These are phyloP conservation scores for Zaprionus lineosus DNA, from an alignment of 2,888 invertebrate species.

Conservation along the genomic window DNA sequence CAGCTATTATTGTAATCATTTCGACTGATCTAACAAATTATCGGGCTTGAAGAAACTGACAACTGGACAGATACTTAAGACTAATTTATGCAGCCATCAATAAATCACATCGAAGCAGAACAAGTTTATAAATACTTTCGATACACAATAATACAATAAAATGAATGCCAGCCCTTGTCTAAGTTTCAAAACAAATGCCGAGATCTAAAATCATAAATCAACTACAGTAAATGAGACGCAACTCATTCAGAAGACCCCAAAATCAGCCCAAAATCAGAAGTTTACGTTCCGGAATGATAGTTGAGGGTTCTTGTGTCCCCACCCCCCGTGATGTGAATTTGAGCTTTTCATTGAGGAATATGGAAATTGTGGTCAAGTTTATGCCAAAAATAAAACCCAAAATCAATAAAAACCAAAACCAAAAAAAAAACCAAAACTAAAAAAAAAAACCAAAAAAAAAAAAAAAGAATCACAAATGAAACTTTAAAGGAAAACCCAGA, in stretches of 20 bases:
- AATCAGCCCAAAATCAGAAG: too few relatives aligned
- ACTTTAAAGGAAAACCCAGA: conserved; percentile 5
- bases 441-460: conserved; percentile 23
- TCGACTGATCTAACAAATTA: background rate
- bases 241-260: conserved; percentile 17
- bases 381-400: background rate
- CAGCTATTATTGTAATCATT: background rate
- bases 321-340: conserved; percentile 35
- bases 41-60: background rate
- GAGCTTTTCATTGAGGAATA: conserved; percentile 31
- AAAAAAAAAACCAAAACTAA: conserved; percentile 14
- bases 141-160: too few relatives aligned
- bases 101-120: conserved; percentile 37
- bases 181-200: conserved; percentile 13
- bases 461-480: background rate
- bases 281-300: too few relatives aligned
- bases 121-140: conserved; percentile 9
- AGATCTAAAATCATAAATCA: conserved; percentile 36
- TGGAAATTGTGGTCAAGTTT: too few relatives aligned
- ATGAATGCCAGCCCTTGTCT: background rate
- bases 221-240: conserved; percentile 13
- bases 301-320: too few relatives aligned
- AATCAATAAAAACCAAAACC: too few relatives aligned
- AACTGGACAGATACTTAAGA: conserved; percentile 4
- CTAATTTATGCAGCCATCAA: conserved; percentile 5